Percentiles rank a stretch among this genome's conserved stretches.
Conservation (phyloP, 2,888 invertebrate species). For the Aporophyla lueneburgensis region DNA sequence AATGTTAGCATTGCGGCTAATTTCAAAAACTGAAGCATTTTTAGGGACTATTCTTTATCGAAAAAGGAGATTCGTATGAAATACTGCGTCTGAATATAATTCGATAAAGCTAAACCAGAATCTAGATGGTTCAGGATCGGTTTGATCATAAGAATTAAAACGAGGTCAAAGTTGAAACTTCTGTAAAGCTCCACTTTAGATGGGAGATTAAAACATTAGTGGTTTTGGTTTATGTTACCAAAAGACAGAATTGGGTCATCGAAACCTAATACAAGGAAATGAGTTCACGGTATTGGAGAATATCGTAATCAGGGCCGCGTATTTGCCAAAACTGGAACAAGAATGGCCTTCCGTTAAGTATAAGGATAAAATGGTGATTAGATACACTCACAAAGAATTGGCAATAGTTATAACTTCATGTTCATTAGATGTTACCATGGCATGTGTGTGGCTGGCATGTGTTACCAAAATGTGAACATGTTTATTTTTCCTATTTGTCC, state of each 20-base stretch:
- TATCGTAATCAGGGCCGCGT: constrained; percentile 19
- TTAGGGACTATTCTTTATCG: not conserved
- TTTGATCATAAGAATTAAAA: constrained; percentile 41
- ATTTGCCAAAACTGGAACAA: not conserved
- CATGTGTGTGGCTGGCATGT: not conserved
- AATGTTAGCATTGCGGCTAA: not conserved
- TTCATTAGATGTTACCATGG: not conserved
- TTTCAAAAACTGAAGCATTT: constrained; percentile 1
- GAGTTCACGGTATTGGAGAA: constrained; percentile 20
- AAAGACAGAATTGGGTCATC: constrained; percentile 43
- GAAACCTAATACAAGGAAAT: constrained; percentile 41
- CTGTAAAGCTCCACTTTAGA: constrained; percentile 39
- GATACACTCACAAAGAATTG: not conserved
- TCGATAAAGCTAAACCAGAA: not conserved
- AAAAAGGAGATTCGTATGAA: not conserved
- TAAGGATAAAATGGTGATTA: not conserved
- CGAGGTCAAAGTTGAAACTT: constrained; percentile 59
- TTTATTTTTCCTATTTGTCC: constrained; percentile 20
- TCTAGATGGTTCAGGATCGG: constrained; percentile 4
- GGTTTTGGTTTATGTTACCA: constrained; percentile 41
- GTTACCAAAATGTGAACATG: constrained; percentile 7
- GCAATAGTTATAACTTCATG: not conserved
- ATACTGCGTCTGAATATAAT: constrained; percentile 12
- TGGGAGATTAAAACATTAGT: constrained; percentile 46
- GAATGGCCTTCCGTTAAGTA: not conserved